Percentiles rank a stretch among this genome's conserved stretches.
phyloP scores from a whole-genome alignment of 2,888 invertebrate species.

The Apamea monoglypha region DNA sequence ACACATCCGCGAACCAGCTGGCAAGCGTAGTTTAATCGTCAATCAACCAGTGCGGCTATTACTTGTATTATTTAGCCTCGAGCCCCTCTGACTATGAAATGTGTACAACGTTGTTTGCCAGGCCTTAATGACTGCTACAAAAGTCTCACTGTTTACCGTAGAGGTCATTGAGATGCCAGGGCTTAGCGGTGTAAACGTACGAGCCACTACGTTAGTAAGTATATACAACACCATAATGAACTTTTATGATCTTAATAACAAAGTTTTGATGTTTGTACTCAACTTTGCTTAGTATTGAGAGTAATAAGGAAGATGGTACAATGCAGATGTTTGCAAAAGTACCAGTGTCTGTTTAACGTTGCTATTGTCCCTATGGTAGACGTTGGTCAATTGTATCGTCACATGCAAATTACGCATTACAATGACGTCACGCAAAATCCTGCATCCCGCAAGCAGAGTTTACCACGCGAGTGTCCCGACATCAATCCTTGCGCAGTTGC shows the following conservation, averaged over 20 bases:
- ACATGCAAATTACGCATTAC: no score
- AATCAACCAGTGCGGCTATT: no score
- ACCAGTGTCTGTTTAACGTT: no score
- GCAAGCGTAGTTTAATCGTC: no score
- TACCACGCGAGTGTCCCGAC: no score
- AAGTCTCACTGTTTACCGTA: not conserved
- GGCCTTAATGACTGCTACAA: not conserved
- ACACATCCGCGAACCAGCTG: no score
- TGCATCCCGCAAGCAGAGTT: no score
- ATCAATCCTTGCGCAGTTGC: no score
- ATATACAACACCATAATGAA: constrained; percentile 42
- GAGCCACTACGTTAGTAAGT: not conserved
- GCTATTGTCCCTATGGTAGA: accelerated
- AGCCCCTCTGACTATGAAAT: no score
- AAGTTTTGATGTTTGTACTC: constrained; percentile 50
- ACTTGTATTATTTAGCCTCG: no score
- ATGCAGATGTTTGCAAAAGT: constrained; percentile 15
- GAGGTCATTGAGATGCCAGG: not conserved
- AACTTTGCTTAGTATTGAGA: constrained; percentile 48
- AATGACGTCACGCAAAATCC: no score
- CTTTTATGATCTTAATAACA: constrained; percentile 57
- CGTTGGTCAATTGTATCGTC: not conserved
- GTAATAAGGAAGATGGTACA: constrained; percentile 26
- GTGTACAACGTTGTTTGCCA: no score
- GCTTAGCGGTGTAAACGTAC: constrained; percentile 4